These are phyloP conservation scores for Brachypteracias leptosomus DNA, from an alignment of 2,113 vertebrate genomes.

Conservation along the genomic window DNA sequence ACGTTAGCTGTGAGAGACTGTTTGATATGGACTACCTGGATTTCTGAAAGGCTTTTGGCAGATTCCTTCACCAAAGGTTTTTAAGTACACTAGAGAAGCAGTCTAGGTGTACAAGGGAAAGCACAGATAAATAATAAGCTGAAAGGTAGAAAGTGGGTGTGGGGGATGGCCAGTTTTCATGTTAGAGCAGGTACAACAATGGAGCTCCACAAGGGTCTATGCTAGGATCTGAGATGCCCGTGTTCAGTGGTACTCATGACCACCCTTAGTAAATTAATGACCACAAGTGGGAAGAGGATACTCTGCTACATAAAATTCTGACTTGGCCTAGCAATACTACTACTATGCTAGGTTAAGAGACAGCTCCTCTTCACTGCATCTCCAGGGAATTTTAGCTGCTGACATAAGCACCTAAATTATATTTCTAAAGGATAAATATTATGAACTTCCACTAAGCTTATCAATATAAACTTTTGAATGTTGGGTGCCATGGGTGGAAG, in stretches of 20 bases:
- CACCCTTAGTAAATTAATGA: not conserved
- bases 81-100: not conserved
- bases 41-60: slow-evolving; percentile 9
- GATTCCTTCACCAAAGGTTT: not conserved
- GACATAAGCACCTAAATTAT: not conserved
- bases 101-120: not conserved
- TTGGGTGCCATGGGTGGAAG: accelerated
- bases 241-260: not conserved
- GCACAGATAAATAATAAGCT: not conserved
- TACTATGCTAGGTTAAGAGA: not conserved
- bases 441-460: not conserved
- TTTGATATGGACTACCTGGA: not conserved
- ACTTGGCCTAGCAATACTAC: not conserved
- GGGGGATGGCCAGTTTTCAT: not conserved
- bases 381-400: not conserved
- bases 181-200: not conserved
- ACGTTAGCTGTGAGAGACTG: not conserved
- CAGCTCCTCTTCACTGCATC: not conserved
- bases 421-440: not conserved
- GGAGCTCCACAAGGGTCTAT: not conserved
- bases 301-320: not conserved
- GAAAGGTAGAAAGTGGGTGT: not conserved
- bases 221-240: not conserved
- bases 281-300: not conserved
- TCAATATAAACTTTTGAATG: not conserved